Evolutionary conservation across 2,888 invertebrate species (phyloP), one percentile per base, ranked within the genome.

Genomic region (Oscheius myriophilus): DNA sequence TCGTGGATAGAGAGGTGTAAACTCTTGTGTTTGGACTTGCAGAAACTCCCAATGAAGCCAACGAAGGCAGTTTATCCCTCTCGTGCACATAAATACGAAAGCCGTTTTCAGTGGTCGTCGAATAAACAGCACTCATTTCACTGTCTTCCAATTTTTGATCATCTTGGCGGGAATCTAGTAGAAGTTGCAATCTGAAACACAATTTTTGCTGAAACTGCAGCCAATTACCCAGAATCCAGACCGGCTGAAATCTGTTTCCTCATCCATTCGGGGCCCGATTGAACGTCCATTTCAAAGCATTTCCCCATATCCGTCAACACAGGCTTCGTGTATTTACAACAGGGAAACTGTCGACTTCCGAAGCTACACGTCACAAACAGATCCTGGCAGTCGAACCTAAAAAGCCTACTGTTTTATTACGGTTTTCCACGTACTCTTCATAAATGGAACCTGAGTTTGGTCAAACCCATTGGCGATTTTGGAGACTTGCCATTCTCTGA

Each of bases 21-120:
- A 73, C 69, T 0, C 72, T 68, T 61, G 53, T 57, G 1, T 82
- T 81, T 2, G 84, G 83, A 4, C 81, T 81, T 2, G 84, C 85
- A 68, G 78, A 80, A 55, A 84, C 82, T 1, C 83, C 85, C 67
- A 84, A 83, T 9, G 78, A 77, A 9, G 78, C 61, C 9, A 84
- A 43, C 46, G 75, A 78, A 14, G 82, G 80, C 23, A 81, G 66
- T n/a, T 71, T 74, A 45, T 78, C 69, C 18, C 69, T 67, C 16
- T 76, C 70, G 69, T 85, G 83, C 2, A 84, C 77, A 67, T 75
- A 85, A 62, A 75, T 83, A 51, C 83, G 73, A 68, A 83, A 84
- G 9, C 84, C 84, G 61, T 77, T 81, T 58, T 84, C 84, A 67
- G 80, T 78, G 33, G 75, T 72, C 63, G 78, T 78, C 18, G 78